These are phyloP conservation scores for Conus ventricosus DNA, from an alignment of 1,140 invertebrate species.

Conservation along the genomic window DNA sequence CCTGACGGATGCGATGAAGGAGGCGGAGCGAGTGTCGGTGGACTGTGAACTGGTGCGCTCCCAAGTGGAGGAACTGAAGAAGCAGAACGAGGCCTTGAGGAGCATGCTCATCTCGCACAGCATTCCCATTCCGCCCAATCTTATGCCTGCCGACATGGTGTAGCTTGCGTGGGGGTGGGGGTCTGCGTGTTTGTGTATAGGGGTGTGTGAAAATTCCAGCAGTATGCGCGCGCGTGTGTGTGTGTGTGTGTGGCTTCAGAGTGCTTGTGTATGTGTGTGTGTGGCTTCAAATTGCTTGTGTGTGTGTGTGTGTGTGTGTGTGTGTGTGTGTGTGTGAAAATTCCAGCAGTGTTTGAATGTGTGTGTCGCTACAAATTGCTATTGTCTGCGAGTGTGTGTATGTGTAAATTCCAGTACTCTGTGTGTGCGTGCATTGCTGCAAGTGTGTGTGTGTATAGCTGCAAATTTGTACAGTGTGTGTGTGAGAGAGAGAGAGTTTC, in stretches of 20 bases:
- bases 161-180: background rate
- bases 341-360: too few relatives aligned
- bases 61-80: constrained; percentile 79
- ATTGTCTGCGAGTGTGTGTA: background rate
- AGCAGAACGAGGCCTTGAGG: constrained; percentile 79
- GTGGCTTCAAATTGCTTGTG: background rate
- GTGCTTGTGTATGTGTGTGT: background rate
- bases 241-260: background rate
- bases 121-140: constrained; percentile 55
- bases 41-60: constrained; percentile 79
- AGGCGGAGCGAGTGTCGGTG: constrained; percentile 79
- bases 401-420: background rate
- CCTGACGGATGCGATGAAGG: constrained; percentile 79
- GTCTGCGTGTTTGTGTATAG: background rate
- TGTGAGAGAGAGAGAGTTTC: background rate
- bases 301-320: constrained; percentile 2
- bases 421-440: background rate
- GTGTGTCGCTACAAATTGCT: too few relatives aligned
- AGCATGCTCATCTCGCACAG: constrained; percentile 76
- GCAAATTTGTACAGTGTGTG: background rate
- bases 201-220: background rate
- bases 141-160: background rate
- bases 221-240: too few relatives aligned
- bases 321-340: background rate
- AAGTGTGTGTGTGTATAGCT: background rate